These are phyloP conservation scores for Pipra filicauda DNA, from an alignment of 2,113 vertebrate species.

Conservation along the genomic window DNA sequence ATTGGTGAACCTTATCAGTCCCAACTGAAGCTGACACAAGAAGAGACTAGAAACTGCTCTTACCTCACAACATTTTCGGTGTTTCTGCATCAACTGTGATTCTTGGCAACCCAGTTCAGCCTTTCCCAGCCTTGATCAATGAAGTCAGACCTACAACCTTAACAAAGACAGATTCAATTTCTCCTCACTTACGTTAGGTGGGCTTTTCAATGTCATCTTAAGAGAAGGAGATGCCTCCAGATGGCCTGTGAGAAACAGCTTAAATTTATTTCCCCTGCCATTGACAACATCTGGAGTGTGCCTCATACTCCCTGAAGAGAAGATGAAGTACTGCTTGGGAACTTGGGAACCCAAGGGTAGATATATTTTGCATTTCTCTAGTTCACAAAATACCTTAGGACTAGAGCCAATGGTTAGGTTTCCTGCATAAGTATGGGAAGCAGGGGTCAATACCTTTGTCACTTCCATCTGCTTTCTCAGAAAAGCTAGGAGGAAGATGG, in stretches of 20 bases:
- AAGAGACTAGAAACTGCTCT: not conserved
- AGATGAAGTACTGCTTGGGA: not conserved
- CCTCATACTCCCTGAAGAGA: not conserved
- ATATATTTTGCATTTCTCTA: not conserved
- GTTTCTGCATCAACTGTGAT: slow-evolving; percentile 27
- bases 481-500: not conserved
- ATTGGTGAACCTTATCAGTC: not conserved
- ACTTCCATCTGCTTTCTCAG: not conserved
- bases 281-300: not conserved
- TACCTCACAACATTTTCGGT: slow-evolving; percentile 6
- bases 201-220: not conserved
- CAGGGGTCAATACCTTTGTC: not conserved
- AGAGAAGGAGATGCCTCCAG: not conserved
- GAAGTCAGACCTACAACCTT: not conserved
- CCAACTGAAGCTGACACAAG: not conserved
- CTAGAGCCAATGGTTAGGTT: not conserved
- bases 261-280: not conserved
- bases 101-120: slow-evolving; percentile 18
- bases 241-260: not conserved
- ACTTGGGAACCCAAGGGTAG: not conserved
- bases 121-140: not conserved
- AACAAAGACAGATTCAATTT: slow-evolving; percentile 13
- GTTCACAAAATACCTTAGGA: not conserved
- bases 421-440: not conserved
- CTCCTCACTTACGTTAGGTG: not conserved